phyloP scores from a whole-genome alignment of 2,797 vertebrate species.

The Alca torda region DNA sequence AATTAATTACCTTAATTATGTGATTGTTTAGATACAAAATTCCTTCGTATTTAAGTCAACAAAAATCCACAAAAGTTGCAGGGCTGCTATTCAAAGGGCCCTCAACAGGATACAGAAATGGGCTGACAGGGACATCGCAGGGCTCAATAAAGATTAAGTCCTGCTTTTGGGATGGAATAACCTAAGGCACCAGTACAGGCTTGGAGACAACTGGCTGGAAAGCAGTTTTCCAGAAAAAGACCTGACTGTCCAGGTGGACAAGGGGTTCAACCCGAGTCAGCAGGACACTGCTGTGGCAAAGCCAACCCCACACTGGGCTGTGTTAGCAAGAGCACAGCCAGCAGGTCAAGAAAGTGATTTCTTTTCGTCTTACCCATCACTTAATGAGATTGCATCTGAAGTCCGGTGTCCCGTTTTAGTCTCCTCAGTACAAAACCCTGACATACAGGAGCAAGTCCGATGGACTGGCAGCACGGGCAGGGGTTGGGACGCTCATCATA shows the following conservation, averaged over 20 bases:
- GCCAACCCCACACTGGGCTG: not conserved
- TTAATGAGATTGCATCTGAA: not conserved
- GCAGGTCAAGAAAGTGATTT: not conserved
- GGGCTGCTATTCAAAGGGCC: not conserved
- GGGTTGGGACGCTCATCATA: accelerated
- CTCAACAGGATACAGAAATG: accelerated
- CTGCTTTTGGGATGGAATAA: not conserved
- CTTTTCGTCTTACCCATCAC: not conserved
- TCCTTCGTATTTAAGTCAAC: not conserved
- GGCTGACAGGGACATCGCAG: not conserved
- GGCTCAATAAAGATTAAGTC: not conserved
- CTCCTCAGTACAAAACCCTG: not conserved
- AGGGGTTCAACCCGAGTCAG: not conserved
- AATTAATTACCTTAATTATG: not conserved
- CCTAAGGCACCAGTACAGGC: not conserved
- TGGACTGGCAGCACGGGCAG: not conserved
- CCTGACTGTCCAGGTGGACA: not conserved
- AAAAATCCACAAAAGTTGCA: not conserved
- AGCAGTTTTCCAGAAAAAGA: not conserved
- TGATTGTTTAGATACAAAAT: not conserved
- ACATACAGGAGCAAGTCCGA: not conserved
- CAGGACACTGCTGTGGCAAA: not conserved
- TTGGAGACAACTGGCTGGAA: not conserved
- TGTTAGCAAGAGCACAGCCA: accelerated
- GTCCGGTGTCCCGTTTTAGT: not conserved